These are phyloP conservation scores for Drosophila littoralis DNA, from an alignment of 1,140 invertebrate genomes.

Conservation along the genomic window DNA sequence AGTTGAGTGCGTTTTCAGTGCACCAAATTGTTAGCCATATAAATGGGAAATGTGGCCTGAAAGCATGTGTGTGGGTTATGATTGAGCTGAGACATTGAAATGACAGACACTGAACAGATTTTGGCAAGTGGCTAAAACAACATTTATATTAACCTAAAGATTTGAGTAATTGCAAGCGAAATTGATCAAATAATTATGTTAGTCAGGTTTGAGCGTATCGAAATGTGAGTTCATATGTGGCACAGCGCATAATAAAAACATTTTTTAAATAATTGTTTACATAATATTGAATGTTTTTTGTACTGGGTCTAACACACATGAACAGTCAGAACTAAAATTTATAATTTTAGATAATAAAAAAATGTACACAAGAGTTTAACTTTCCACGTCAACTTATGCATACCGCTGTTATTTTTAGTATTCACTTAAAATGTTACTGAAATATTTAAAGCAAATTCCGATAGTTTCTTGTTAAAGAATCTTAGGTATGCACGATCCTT, in stretches of 20 bases:
- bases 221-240: too few species aligned
- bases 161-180: not conserved
- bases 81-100: slow-evolving; percentile 16
- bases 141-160: slow-evolving; percentile 1
- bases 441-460: not conserved
- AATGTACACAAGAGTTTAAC: too few species aligned
- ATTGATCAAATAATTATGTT: not conserved
- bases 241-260: too few species aligned
- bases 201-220: too few species aligned
- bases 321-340: too few species aligned
- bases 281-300: too few species aligned
- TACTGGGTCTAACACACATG: too few species aligned
- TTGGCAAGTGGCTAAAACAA: not conserved
- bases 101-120: slow-evolving; percentile 16
- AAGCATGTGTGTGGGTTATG: slow-evolving; percentile 26
- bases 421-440: too few species aligned
- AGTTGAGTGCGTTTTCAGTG: slow-evolving; percentile 38
- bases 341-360: too few species aligned
- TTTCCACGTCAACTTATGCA: too few species aligned
- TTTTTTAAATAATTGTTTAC: too few species aligned
- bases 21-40: slow-evolving; percentile 17
- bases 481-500: not conserved
- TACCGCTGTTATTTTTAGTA: too few species aligned
- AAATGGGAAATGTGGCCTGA: slow-evolving; percentile 1
- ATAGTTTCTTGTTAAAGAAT: not conserved